Conservation (phyloP, 2,113 vertebrate genomes). For the Eptatretus burgeri region DNA sequence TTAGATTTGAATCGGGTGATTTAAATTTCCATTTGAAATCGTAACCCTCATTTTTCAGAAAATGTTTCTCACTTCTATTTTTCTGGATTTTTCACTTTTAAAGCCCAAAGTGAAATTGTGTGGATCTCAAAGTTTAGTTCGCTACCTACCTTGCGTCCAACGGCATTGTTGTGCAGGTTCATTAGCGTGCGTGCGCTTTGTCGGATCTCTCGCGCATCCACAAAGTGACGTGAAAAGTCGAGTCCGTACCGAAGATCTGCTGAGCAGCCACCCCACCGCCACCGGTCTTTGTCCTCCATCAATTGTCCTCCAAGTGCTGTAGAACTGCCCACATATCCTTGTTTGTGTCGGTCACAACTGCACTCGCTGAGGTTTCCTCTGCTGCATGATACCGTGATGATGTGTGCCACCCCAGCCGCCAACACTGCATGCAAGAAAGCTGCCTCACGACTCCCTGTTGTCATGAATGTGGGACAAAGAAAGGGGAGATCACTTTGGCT, state of each 20-base stretch:
- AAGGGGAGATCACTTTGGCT: too few relatives aligned
- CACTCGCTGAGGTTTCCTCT: slow-evolving; percentile 94
- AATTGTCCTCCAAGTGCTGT: neutral
- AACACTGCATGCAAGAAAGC: slow-evolving; percentile 94
- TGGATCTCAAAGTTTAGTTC: too few relatives aligned
- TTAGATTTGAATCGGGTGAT: too few relatives aligned
- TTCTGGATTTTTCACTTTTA: too few relatives aligned
- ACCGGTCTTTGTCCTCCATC: slow-evolving; percentile 52
- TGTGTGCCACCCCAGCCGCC: slow-evolving; percentile 68
- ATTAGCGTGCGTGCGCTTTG: slow-evolving; percentile 80
- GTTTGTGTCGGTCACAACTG: slow-evolving; percentile 83
- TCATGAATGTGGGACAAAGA: too few relatives aligned
- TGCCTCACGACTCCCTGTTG: slow-evolving; percentile 66
- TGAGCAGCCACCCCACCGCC: slow-evolving; percentile 97
- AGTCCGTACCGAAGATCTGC: slow-evolving; percentile 82
- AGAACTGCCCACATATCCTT: slow-evolving; percentile 48
- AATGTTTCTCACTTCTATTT: too few relatives aligned
- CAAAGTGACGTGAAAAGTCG: slow-evolving; percentile 79
- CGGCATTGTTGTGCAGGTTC: slow-evolving; percentile 98
- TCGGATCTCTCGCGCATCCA: slow-evolving; percentile 82
- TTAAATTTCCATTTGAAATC: too few relatives aligned
- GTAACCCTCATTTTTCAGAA: too few relatives aligned
- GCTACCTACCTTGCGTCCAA: slow-evolving; percentile 52
- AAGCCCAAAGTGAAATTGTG: too few relatives aligned
- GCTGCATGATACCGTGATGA: slow-evolving; percentile 73